Base-by-base conservation (phyloP, 2,113 vertebrate species). In the Ictalurus furcatus region DNA sequence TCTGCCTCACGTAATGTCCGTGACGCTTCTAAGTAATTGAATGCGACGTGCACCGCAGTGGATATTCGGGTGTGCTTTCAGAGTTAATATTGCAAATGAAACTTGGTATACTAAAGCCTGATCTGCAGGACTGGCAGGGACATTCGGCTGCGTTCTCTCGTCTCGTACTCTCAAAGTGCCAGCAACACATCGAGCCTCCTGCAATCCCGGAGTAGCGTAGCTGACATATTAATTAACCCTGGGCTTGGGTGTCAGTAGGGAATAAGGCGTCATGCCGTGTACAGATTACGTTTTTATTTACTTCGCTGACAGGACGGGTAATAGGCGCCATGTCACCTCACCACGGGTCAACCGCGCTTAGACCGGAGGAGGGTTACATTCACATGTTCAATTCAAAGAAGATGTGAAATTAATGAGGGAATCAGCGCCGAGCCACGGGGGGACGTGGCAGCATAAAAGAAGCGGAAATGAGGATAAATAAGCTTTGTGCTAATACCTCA, bases 141-240 rank as follows among this genome's bases (percentile, higher is more conserved):
- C 87, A 34, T 65, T 78, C 28, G 52, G 61, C 83, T 78, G 69
- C 58, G 67, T 88, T 34, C 78, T 58, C 54, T 90, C 54, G 54
- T 63, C 74, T 84, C 40, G 44, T 48, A 86, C 52, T 79, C 73
- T 67, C 58, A 65, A 73, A 73, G 76, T 56, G 59, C 84, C 84
- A 71, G 88, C 56, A 87, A 28, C 73, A 85, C 14, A 84, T 63
- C 83, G 89, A 86, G 90, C 81, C 37, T 54, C 87, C 54, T 63
- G 86, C 88, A 83, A 85, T 91, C 90, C 88, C 90, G 19, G 40
- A 83, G 84, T 52, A 88, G 96, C 96, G 95, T 95, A 96, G 95
- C 96, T 96, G 97, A 97, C 97, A 97, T 97, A 96, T 97, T 98
- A 98, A 98, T 98, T 98, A 98, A 97, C 96, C 96, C 96, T 96